phyloP scores from a whole-genome alignment of 1,140 invertebrate species.

The Megalonaias nervosa region DNA sequence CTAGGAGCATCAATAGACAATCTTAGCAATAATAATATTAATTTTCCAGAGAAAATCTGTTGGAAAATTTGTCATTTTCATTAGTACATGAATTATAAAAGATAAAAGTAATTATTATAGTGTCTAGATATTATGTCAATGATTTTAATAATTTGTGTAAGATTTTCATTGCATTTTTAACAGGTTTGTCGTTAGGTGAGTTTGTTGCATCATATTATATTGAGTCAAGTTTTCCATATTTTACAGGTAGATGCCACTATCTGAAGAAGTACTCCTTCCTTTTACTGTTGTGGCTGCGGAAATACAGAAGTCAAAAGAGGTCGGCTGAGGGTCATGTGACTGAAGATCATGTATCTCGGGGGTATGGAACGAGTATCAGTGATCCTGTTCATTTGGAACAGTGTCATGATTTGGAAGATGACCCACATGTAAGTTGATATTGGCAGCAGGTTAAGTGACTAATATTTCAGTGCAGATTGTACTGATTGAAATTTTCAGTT shows the following conservation, averaged over 20 bases:
- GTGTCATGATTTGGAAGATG: conserved; percentile 31
- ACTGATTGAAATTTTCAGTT: too few relatives aligned
- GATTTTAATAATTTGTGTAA: too few relatives aligned
- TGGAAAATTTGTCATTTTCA: too few relatives aligned
- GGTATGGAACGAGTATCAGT: conserved; percentile 8
- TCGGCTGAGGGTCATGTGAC: neutral
- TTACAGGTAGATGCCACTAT: conserved; percentile 22
- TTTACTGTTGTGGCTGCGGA: conserved; percentile 5
- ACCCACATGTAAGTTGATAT: conserved; percentile 33
- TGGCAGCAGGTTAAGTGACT: neutral
- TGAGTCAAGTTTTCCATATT: neutral
- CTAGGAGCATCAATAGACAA: too few relatives aligned
- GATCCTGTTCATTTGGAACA: conserved; percentile 31
- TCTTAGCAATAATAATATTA: too few relatives aligned
- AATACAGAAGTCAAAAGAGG: neutral
- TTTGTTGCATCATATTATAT: neutral
- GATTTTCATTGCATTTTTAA: too few relatives aligned
- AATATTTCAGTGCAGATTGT: neutral
- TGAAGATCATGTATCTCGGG: conserved; percentile 1
- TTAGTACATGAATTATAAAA: too few relatives aligned
- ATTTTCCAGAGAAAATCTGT: too few relatives aligned
- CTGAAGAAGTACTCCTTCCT: conserved; percentile 23
- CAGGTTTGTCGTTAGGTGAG: too few relatives aligned
- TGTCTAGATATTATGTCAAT: too few relatives aligned
- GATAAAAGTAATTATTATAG: too few relatives aligned